A percentile compares a stretch with the other conserved stretches of the same genome.
phyloP scores from a whole-genome alignment of 2,888 invertebrate species.

The Margaritifera margaritifera region DNA sequence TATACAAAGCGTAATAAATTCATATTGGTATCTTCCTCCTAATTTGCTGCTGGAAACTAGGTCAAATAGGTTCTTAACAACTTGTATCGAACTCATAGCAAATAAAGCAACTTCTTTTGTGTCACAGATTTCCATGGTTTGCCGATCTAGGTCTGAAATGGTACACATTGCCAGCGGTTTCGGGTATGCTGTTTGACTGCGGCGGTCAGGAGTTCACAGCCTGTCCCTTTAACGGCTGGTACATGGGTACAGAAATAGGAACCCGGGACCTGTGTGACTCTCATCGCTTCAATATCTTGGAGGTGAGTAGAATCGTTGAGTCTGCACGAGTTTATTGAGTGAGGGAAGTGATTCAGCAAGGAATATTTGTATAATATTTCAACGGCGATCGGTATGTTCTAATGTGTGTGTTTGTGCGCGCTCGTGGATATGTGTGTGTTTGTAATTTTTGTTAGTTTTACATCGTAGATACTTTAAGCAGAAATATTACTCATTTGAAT shows the following conservation, averaged over 20 bases:
- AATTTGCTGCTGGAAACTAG: too few relatives aligned
- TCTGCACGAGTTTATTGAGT: neutral
- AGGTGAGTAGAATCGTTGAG: slow-evolving; percentile 77
- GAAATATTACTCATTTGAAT: too few relatives aligned
- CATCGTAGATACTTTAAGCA: too few relatives aligned
- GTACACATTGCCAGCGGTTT: slow-evolving; percentile 93
- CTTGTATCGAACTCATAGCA: neutral
- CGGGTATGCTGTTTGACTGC: slow-evolving; percentile 84
- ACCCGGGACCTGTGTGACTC: slow-evolving; percentile 92
- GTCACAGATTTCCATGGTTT: slow-evolving; percentile 88
- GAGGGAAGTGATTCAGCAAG: too few relatives aligned
- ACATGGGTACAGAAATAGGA: slow-evolving; percentile 97
- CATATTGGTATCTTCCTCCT: too few relatives aligned
- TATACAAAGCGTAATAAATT: too few relatives aligned
- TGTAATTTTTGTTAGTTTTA: too few relatives aligned
- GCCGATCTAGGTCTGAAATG: slow-evolving; percentile 88
- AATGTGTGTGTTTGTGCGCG: too few relatives aligned
- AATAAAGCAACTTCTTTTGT: slow-evolving; percentile 8
- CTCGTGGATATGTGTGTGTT: too few relatives aligned
- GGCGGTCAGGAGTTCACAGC: slow-evolving; percentile 95
- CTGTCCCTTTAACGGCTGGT: slow-evolving; percentile 97
- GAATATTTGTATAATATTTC: too few relatives aligned
- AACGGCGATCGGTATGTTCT: too few relatives aligned
- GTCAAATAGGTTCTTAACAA: neutral
- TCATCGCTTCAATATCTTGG: slow-evolving; percentile 89